phyloP scores from a whole-genome alignment of 2,888 invertebrate genomes.

The Chrysotoxum bicinctum region DNA sequence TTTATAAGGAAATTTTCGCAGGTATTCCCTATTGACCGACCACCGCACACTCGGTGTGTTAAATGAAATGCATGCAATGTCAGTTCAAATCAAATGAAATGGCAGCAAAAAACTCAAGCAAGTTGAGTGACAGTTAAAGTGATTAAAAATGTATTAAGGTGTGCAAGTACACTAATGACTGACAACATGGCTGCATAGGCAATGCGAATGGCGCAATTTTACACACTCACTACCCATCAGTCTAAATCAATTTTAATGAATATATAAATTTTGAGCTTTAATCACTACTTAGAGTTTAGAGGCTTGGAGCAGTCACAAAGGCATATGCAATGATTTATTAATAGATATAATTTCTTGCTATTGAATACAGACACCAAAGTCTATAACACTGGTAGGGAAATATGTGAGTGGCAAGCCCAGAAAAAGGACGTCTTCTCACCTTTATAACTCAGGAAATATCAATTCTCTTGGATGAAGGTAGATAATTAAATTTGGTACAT shows the following conservation, averaged over 20 bases:
- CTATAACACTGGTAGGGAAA: too few relatives aligned
- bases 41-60: slow-evolving; percentile 28
- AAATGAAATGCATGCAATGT: slow-evolving; percentile 57
- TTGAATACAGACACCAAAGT: too few relatives aligned
- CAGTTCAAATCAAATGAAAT: slow-evolving; percentile 41
- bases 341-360: too few relatives aligned
- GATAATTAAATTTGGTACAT: too few relatives aligned
- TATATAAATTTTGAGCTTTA: not conserved
- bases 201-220: not conserved
- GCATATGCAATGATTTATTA: too few relatives aligned
- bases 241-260: slow-evolving; percentile 2
- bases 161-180: slow-evolving; percentile 18
- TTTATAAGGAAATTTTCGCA: slow-evolving; percentile 8
- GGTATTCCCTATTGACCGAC: slow-evolving; percentile 31
- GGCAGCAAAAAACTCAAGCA: not conserved
- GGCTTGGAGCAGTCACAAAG: too few relatives aligned
- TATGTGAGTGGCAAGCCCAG: too few relatives aligned
- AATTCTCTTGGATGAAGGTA: too few relatives aligned
- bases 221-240: not conserved
- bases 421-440: too few relatives aligned
- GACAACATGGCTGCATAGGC: slow-evolving; percentile 18
- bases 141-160: slow-evolving; percentile 64
- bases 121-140: slow-evolving; percentile 41
- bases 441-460: too few relatives aligned
- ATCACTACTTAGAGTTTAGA: not conserved